Conservation (phyloP, 2,113 vertebrate genomes). For the Hemichromis elongatus region DNA sequence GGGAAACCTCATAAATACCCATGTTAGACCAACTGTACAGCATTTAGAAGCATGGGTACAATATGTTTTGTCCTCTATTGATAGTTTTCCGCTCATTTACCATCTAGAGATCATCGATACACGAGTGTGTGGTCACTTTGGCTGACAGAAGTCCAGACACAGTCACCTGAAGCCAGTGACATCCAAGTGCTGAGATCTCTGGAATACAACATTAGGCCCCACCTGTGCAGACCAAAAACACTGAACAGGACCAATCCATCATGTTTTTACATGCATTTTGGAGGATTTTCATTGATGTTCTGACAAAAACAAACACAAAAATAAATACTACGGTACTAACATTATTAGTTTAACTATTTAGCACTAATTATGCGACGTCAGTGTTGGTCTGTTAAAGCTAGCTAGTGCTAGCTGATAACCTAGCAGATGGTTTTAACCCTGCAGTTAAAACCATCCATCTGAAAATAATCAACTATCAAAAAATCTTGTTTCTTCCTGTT, state of each 20-base stretch:
- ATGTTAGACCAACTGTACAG: background rate
- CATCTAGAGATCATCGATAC: too few species aligned
- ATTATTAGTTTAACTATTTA: background rate
- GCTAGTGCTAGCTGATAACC: accelerated
- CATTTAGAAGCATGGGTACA: background rate
- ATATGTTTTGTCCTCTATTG: background rate
- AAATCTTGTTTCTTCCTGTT: background rate
- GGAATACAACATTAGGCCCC: background rate
- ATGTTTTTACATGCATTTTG: background rate
- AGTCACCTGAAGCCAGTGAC: background rate
- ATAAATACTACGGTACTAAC: background rate
- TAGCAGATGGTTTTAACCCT: background rate
- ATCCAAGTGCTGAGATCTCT: background rate
- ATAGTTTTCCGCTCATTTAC: background rate
- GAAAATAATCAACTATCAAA: background rate
- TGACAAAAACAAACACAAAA: background rate
- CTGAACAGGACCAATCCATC: background rate
- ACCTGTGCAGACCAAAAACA: background rate
- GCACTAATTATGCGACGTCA: background rate
- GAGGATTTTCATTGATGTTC: background rate
- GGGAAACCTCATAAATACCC: too few species aligned
- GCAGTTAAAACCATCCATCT: background rate
- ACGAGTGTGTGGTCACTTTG: background rate
- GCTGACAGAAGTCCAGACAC: background rate
- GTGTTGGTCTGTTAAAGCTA: background rate